Evolutionary conservation across 2,888 invertebrate species (phyloP).

Genomic region (Neria commutata): DNA sequence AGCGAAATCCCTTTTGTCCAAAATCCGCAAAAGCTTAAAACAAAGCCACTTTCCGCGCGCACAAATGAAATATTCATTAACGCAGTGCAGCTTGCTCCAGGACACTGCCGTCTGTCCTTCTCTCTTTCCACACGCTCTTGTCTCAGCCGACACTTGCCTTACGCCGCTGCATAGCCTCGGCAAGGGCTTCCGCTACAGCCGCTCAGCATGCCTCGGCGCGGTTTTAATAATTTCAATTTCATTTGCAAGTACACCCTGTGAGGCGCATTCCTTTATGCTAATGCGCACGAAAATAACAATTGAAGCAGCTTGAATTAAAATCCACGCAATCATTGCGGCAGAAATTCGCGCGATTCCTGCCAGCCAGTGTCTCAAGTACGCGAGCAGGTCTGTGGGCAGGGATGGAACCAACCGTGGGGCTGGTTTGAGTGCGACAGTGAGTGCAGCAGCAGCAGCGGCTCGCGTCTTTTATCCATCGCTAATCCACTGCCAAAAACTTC

Average conservation of each 20-base stretch:
- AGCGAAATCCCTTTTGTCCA: conserved; percentile 30
- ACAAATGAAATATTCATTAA: conserved; percentile 54
- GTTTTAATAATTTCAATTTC: conserved; percentile 28
- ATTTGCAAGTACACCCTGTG: conserved; percentile 19
- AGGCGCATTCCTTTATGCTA: conserved; percentile 28
- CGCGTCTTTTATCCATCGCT: no score
- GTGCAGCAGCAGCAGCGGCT: no score
- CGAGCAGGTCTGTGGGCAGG: background rate
- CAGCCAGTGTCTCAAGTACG: background rate
- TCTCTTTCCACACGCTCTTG: background rate
- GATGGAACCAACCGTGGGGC: no score
- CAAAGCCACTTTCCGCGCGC: conserved; percentile 34
- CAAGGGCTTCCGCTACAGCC: conserved; percentile 21
- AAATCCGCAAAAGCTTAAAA: conserved; percentile 34
- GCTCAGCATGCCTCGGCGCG: background rate
- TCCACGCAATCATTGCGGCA: conserved; percentile 11
- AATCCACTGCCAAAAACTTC: background rate
- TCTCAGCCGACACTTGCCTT: conserved; percentile 4
- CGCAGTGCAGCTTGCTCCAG: conserved; percentile 36
- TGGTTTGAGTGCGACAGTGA: no score
- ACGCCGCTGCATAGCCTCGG: conserved; percentile 19
- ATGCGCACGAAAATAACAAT: conserved; percentile 30
- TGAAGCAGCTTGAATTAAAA: conserved; percentile 29
- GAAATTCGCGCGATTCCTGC: no score
- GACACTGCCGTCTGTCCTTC: background rate